These are phyloP conservation scores for Plodia interpunctella DNA, from an alignment of 1,140 invertebrate genomes.

Conservation along the genomic window DNA sequence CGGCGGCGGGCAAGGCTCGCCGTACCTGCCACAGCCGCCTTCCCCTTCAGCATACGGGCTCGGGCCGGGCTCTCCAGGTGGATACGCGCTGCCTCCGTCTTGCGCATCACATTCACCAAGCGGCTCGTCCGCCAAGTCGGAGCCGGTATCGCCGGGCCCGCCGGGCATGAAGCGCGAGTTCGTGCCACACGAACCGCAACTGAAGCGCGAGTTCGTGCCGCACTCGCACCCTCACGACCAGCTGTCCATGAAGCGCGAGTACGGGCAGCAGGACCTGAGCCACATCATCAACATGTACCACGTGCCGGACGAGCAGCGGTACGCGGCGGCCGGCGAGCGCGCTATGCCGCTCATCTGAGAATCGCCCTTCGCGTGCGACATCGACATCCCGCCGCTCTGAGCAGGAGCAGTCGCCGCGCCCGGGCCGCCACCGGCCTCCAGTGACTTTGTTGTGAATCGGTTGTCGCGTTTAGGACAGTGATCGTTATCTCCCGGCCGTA, in stretches of 20 bases:
- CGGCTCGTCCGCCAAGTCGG: slow-evolving; percentile 89
- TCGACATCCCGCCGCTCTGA: slow-evolving; percentile 78
- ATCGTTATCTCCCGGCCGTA: slow-evolving; percentile 53
- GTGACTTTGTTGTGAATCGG: slow-evolving; percentile 54
- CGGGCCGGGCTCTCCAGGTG: slow-evolving; percentile 81
- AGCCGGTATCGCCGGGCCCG: slow-evolving; percentile 86
- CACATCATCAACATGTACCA: slow-evolving; percentile 82
- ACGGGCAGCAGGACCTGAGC: slow-evolving; percentile 78
- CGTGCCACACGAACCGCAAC: slow-evolving; percentile 78
- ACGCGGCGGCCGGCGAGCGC: slow-evolving; percentile 70
- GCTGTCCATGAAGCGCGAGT: slow-evolving; percentile 83
- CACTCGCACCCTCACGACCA: slow-evolving; percentile 82
- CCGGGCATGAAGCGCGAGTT: slow-evolving; percentile 84
- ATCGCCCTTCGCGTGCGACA: slow-evolving; percentile 76
- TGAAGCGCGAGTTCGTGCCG: slow-evolving; percentile 88
- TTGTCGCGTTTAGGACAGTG: slow-evolving; percentile 54
- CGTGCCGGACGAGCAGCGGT: slow-evolving; percentile 77
- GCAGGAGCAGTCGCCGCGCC: slow-evolving; percentile 51
- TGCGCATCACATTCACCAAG: slow-evolving; percentile 87
- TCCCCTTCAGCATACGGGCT: slow-evolving; percentile 82
- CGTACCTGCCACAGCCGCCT: slow-evolving; percentile 78
- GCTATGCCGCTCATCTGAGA: slow-evolving; percentile 77
- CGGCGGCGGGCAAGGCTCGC: slow-evolving; percentile 81
- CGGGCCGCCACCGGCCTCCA: slow-evolving; percentile 25
- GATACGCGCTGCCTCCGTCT: slow-evolving; percentile 80